Percentiles rank a stretch among this genome's conserved stretches.
phyloP scores from a whole-genome alignment of 2,113 vertebrate species.

The Amia ocellicauda region DNA sequence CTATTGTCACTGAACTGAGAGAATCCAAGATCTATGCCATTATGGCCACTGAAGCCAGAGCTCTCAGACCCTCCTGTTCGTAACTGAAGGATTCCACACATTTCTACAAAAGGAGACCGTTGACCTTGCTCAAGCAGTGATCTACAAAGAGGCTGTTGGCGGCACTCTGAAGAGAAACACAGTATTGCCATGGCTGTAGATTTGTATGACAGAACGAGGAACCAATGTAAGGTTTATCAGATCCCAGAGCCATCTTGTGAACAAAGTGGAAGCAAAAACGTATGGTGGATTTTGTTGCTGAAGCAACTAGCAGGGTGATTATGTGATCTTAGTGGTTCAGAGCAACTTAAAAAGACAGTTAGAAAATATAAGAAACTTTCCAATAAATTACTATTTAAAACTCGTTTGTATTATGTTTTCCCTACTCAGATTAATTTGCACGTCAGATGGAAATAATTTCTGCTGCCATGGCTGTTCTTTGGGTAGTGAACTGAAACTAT shows the following conservation, averaged over 20 bases:
- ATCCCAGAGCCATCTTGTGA: not conserved
- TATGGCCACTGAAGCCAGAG: too few species aligned
- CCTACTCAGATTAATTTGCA: too few species aligned
- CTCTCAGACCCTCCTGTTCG: not conserved
- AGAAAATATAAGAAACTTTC: too few species aligned
- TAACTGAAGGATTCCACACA: not conserved
- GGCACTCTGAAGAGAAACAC: not conserved
- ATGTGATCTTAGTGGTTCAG: not conserved
- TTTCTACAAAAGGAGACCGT: not conserved
- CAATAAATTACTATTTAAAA: too few species aligned
- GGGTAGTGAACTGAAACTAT: too few species aligned
- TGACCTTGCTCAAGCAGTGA: not conserved
- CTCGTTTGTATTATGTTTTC: too few species aligned
- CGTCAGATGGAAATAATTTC: too few species aligned
- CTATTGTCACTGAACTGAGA: slow-evolving; percentile 3
- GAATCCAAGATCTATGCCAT: too few species aligned
- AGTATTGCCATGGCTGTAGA: not conserved
- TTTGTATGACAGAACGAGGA: not conserved
- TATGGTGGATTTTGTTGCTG: not conserved
- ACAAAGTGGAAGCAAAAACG: not conserved
- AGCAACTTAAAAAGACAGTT: not conserved
- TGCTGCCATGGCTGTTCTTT: too few species aligned
- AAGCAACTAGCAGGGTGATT: not conserved
- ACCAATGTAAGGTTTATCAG: not conserved
- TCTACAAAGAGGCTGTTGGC: not conserved